Conservation (phyloP, 2,797 vertebrate species). For the Ptychobarbus kaznakovi region DNA sequence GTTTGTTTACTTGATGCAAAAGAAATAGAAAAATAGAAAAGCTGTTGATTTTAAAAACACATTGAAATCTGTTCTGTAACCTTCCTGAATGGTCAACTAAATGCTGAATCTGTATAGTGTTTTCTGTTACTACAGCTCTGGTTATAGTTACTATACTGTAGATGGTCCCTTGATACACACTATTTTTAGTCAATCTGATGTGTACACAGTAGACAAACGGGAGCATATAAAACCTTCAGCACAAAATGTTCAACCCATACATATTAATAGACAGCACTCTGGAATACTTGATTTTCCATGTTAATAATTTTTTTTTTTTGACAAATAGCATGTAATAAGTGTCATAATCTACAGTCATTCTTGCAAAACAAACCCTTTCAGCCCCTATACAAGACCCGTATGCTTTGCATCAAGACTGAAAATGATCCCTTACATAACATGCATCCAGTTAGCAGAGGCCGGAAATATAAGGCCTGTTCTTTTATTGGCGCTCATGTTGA, state of each 20-base stretch:
- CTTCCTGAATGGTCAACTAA: neutral
- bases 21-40: neutral
- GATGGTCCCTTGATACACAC: neutral
- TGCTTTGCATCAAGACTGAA: slow-evolving; percentile 2
- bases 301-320: neutral
- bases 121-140: neutral
- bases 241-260: neutral
- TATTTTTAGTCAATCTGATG: neutral
- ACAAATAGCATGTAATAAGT: neutral
- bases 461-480: slow-evolving; percentile 2
- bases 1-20: neutral
- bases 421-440: slow-evolving; percentile 7
- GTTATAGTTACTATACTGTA: neutral
- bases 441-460: slow-evolving; percentile 2
- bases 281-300: neutral
- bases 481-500: slow-evolving; percentile 45
- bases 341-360: neutral
- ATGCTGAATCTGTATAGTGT: neutral
- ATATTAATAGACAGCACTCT: neutral
- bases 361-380: neutral
- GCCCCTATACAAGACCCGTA: neutral
- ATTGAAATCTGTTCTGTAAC: neutral
- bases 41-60: neutral
- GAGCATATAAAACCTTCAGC: neutral
- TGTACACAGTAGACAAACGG: slow-evolving; percentile 6